Conservation (phyloP, 2,888 invertebrate genomes). For the Hyles lineata region DNA sequence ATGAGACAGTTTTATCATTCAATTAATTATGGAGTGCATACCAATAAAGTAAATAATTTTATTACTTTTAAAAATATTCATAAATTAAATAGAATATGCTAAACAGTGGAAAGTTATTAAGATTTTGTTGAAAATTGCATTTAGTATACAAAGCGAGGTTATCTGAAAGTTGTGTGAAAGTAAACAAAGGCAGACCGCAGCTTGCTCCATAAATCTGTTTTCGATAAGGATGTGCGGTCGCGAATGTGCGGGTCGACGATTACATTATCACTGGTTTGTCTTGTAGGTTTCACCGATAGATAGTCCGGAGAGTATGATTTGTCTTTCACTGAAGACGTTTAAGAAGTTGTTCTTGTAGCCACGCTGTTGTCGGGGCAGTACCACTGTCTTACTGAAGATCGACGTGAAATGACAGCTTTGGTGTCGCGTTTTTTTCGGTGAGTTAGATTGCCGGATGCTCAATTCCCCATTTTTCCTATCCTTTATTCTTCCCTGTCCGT, state of each 20-base stretch:
- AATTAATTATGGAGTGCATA: no score
- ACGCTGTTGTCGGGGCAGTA: no score
- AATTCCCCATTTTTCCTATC: no score
- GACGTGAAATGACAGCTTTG: no score
- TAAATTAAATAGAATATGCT: neutral
- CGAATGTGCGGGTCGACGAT: neutral
- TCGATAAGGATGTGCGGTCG: conserved; percentile 19
- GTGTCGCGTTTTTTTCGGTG: no score
- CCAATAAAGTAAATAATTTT: neutral
- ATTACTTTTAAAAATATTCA: neutral
- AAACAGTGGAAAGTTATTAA: conserved; percentile 19
- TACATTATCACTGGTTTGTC: neutral
- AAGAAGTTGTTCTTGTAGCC: no score
- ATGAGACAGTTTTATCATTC: no score
- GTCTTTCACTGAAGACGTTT: no score
- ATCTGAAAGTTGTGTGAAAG: conserved; percentile 26
- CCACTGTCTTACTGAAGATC: no score
- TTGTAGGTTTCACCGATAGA: neutral
- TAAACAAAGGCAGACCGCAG: conserved; percentile 10
- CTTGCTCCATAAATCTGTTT: conserved; percentile 16
- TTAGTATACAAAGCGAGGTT: conserved; percentile 1
- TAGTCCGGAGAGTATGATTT: neutral
- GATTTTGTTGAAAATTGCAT: neutral
- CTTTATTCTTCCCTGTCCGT: no score
- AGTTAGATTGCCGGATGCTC: no score